Conservation (phyloP, 37 sponge, comb jelly and placozoan genomes). For the Chondrosia reniformis region DNA sequence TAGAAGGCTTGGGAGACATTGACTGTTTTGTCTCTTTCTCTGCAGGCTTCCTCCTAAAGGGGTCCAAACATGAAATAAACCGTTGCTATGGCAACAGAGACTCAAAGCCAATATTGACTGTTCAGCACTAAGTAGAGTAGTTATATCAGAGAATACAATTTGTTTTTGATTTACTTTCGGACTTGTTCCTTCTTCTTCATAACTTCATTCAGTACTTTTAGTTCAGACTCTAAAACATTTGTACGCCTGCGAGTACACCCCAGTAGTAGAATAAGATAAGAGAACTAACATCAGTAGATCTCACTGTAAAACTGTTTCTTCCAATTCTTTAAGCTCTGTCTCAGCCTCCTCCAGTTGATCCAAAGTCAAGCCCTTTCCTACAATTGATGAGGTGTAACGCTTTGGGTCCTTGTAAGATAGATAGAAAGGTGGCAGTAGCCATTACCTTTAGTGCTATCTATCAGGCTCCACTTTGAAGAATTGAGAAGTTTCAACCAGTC, state of each 20-base stretch:
- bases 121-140: too few relatives aligned
- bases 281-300: not conserved
- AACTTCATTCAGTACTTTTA: slow-evolving; percentile 49
- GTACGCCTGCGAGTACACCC: slow-evolving; percentile 51
- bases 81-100: too few relatives aligned
- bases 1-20: too few relatives aligned
- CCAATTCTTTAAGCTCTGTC: slow-evolving; percentile 1
- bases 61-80: too few relatives aligned
- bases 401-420: not conserved
- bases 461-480: not conserved
- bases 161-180: slow-evolving; percentile 20
- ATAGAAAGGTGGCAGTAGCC: not conserved
- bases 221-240: slow-evolving; percentile 50
- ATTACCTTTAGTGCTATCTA: not conserved
- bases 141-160: too few relatives aligned
- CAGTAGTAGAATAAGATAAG: not conserved
- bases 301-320: not conserved
- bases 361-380: not conserved
- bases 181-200: slow-evolving; percentile 55
- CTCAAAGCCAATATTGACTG: too few relatives aligned
- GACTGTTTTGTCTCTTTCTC: too few relatives aligned
- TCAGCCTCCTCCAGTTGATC: not conserved
- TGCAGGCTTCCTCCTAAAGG: too few relatives aligned
- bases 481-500: slow-evolving; percentile 23
- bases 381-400: not conserved